Evolutionary conservation across 1,140 invertebrate genomes (phyloP).

Genomic region (Drosophila truncata): DNA sequence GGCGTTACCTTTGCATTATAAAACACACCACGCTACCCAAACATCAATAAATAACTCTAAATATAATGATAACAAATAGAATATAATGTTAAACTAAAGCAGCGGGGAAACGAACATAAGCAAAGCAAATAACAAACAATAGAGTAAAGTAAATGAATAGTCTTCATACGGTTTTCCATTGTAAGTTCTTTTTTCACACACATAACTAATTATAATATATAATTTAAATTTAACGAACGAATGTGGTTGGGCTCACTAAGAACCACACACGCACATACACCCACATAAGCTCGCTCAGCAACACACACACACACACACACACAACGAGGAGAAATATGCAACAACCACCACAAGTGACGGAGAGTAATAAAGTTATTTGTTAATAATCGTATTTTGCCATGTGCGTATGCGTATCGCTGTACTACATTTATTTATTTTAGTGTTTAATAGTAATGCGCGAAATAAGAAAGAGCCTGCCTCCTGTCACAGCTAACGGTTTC

Average conservation of each 20-base stretch:
- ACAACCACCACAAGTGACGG: slow-evolving; percentile 22
- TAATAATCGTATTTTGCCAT: slow-evolving; percentile 74
- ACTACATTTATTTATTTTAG: slow-evolving; percentile 71
- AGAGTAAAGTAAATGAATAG: slow-evolving; percentile 54
- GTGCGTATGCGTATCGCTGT: slow-evolving; percentile 66
- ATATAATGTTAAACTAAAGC: slow-evolving; percentile 60
- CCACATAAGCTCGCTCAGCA: slow-evolving; percentile 23
- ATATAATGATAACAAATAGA: slow-evolving; percentile 77
- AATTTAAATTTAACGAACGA: slow-evolving; percentile 41
- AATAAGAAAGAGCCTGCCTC: slow-evolving; percentile 1
- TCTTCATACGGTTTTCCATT: slow-evolving; percentile 62
- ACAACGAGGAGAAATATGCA: slow-evolving; percentile 31
- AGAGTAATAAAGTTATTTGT: slow-evolving; percentile 74
- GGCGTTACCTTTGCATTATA: slow-evolving; percentile 50
- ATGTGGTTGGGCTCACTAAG: slow-evolving; percentile 43
- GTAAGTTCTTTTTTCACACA: slow-evolving; percentile 49
- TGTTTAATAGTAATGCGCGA: slow-evolving; percentile 32
- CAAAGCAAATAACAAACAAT: slow-evolving; percentile 56
- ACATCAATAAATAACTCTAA: slow-evolving; percentile 56
- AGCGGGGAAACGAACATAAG: slow-evolving; percentile 40
- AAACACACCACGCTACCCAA: slow-evolving; percentile 20
- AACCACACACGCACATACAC: slow-evolving; percentile 24
- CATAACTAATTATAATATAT: slow-evolving; percentile 45
- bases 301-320: slow-evolving; percentile 24
- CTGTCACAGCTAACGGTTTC: slow-evolving; percentile 64